Percentiles rank a stretch among this genome's conserved stretches.
Evolutionary conservation across 2,113 vertebrate species (phyloP).

Genomic region (Gallinago paraguaiae): DNA sequence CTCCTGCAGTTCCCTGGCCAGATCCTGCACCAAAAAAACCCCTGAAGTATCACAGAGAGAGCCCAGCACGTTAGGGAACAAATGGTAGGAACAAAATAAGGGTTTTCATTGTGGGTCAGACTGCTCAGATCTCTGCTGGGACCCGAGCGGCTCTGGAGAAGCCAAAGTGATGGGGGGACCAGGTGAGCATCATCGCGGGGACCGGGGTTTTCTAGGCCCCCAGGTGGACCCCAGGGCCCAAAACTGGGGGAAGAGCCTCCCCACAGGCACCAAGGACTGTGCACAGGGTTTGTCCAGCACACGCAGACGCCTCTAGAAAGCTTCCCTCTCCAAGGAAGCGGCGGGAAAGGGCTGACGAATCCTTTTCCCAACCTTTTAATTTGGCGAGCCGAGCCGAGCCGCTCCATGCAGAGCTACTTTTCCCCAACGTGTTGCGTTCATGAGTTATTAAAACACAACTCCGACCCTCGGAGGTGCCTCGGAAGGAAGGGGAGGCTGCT

Average conservation of each 20-base stretch:
- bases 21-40: background rate
- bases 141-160: background rate
- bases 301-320: background rate
- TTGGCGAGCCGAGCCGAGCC: background rate
- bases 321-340: background rate
- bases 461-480: background rate
- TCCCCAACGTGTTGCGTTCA: rapidly evolving
- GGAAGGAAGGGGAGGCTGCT: background rate
- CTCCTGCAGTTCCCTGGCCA: background rate
- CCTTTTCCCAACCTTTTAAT: background rate
- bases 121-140: background rate
- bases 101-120: background rate
- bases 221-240: background rate
- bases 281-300: background rate
- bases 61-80: too few relatives aligned
- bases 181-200: background rate
- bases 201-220: background rate
- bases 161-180: background rate
- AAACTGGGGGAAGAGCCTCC: background rate
- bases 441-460: background rate
- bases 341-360: background rate
- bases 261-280: background rate
- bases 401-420: background rate
- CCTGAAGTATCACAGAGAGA: background rate
- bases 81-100: background rate